phyloP scores from a whole-genome alignment of 2,113 vertebrate species.

The Festucalex cinctus region DNA sequence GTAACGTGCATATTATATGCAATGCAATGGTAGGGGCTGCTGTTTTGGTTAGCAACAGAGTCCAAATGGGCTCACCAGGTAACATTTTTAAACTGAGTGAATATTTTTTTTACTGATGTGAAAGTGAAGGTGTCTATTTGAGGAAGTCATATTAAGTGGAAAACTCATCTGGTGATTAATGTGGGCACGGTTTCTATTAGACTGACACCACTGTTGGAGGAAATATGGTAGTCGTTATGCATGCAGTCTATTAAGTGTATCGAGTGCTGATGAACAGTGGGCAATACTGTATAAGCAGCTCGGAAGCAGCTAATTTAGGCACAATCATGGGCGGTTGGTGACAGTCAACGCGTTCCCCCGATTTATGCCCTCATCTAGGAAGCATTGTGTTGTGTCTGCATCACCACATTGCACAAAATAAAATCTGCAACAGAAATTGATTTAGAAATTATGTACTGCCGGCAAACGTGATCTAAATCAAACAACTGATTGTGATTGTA shows the following conservation, averaged over 20 bases:
- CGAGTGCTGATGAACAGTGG: slow-evolving; percentile 3
- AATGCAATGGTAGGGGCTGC: too few relatives aligned
- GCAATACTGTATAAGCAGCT: neutral
- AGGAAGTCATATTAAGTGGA: neutral
- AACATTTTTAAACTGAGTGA: neutral
- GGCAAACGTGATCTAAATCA: slow-evolving; percentile 68
- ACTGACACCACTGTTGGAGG: neutral
- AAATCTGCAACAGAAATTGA: neutral
- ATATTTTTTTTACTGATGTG: neutral
- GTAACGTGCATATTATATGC: too few relatives aligned
- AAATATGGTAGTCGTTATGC: neutral
- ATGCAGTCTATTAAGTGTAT: slow-evolving; percentile 13
- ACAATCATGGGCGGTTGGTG: slow-evolving; percentile 25
- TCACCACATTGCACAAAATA: slow-evolving; percentile 21
- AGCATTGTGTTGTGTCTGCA: slow-evolving; percentile 12
- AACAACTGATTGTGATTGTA: slow-evolving; percentile 69
- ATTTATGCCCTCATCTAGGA: slow-evolving; percentile 22
- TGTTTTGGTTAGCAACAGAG: neutral
- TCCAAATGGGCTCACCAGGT: neutral
- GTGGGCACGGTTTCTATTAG: neutral
- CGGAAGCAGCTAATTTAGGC: slow-evolving; percentile 26
- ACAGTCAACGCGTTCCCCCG: slow-evolving; percentile 3
- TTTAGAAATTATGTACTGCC: slow-evolving; percentile 66
- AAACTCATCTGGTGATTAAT: neutral
- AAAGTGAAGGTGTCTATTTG: neutral